A percentile compares a stretch with the other conserved stretches of the same genome.
Evolutionary conservation across 2,113 vertebrate genomes (phyloP).

Genomic region (Raja brachyura): DNA sequence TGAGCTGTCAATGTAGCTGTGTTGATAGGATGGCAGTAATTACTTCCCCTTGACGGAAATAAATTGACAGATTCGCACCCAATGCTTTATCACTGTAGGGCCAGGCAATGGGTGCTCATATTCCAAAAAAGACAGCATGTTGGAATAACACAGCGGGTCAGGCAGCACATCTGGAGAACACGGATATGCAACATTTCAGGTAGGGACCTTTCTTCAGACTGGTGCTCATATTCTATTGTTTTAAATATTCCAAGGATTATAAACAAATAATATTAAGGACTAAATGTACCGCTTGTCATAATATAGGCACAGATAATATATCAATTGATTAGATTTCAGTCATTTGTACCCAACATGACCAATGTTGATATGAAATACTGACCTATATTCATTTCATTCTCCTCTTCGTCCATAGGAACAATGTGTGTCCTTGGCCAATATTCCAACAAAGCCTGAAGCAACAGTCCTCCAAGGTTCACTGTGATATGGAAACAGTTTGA

Average conservation of each 20-base stretch:
- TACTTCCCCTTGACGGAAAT: neutral
- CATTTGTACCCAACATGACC: neutral
- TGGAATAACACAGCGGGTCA: too few species aligned
- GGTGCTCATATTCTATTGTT: too few species aligned
- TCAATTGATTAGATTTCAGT: neutral
- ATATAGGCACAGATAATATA: neutral
- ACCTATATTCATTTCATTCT: slow-evolving; percentile 88
- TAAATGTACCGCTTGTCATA: neutral
- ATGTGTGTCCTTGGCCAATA: slow-evolving; percentile 96
- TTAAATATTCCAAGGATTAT: neutral
- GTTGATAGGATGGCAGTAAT: neutral
- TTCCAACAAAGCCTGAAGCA: slow-evolving; percentile 90
- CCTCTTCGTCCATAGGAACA: slow-evolving; percentile 96
- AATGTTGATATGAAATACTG: slow-evolving; percentile 37
- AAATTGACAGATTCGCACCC: neutral
- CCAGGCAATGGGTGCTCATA: too few species aligned
- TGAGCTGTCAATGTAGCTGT: neutral
- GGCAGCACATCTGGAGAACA: too few species aligned
- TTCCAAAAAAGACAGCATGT: too few species aligned
- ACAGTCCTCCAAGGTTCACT: slow-evolving; percentile 93
- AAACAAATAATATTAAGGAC: too few species aligned
- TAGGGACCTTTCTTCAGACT: too few species aligned
- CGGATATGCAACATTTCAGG: too few species aligned
- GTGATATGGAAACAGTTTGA: slow-evolving; percentile 38
- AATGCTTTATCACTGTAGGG: neutral